Conservation (phyloP, 2,888 invertebrate genomes). For the Dryadula phaetusa region DNA sequence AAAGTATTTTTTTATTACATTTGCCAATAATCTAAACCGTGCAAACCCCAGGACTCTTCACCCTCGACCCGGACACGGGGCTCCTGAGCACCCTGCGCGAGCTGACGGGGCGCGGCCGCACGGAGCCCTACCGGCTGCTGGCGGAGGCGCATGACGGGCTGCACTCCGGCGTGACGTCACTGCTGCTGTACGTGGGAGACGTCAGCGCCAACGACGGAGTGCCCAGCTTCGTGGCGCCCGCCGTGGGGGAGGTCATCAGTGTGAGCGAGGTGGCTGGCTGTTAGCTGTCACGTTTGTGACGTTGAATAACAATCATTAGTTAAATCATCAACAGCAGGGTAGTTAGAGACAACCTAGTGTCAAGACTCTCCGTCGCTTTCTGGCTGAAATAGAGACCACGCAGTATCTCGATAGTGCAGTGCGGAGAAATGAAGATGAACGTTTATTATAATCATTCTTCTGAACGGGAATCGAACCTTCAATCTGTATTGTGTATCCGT, state of each 20-base stretch:
- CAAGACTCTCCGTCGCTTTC: no score
- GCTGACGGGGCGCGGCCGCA: conserved; percentile 90
- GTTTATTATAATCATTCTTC: no score
- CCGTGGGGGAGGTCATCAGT: conserved; percentile 87
- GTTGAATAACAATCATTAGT: no score
- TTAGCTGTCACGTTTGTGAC: no score
- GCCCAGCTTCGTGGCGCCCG: conserved; percentile 89
- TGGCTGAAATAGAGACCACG: no score
- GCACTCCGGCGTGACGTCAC: conserved; percentile 85
- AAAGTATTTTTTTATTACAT: no score
- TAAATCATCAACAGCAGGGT: no score
- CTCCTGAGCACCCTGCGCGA: conserved; percentile 86
- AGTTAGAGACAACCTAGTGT: no score
- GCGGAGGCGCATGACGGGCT: conserved; percentile 89
- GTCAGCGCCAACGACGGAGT: conserved; percentile 92
- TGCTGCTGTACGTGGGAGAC: conserved; percentile 89
- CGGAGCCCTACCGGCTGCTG: conserved; percentile 88
- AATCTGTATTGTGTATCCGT: no score
- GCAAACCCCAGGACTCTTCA: conserved; percentile 84
- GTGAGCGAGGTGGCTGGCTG: conserved; percentile 85
- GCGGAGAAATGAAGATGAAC: no score
- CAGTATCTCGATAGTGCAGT: no score
- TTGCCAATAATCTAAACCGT: not conserved
- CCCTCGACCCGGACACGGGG: conserved; percentile 87
- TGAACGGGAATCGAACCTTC: no score